These are phyloP conservation scores for Macropodus opercularis DNA, from an alignment of 2,797 vertebrate genomes.

Conservation along the genomic window DNA sequence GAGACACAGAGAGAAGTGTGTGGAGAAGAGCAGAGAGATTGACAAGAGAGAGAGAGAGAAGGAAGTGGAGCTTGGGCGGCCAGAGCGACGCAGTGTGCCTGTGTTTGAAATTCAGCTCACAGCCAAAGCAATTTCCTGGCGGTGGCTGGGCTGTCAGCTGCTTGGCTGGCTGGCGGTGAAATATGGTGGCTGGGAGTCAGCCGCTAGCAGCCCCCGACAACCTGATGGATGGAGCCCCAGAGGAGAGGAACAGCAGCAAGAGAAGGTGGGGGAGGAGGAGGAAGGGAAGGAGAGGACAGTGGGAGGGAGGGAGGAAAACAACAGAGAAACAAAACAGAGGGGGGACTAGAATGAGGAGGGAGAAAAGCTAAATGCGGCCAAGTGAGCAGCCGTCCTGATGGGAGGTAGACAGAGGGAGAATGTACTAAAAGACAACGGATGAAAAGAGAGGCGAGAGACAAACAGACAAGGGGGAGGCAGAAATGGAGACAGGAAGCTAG, in stretches of 20 bases:
- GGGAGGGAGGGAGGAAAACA: constrained; percentile 42
- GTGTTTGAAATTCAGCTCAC: constrained; percentile 98
- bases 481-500: constrained; percentile 61
- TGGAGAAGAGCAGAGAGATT: constrained; percentile 51
- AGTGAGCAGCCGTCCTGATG: constrained; percentile 36
- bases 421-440: constrained; percentile 25
- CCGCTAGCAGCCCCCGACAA: constrained; percentile 95
- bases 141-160: constrained; percentile 96
- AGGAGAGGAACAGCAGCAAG: constrained; percentile 81
- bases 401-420: constrained; percentile 42
- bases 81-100: constrained; percentile 81
- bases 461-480: constrained; percentile 4
- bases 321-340: constrained; percentile 62
- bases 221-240: constrained; percentile 92
- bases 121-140: constrained; percentile 97
- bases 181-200: constrained; percentile 95
- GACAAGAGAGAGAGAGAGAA: constrained; percentile 66
- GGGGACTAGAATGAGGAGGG: constrained; percentile 31
- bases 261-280: constrained; percentile 51
- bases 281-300: constrained; percentile 40
- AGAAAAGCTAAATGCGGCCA: constrained; percentile 56
- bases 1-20: constrained; percentile 50
- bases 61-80: constrained; percentile 75
- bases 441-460: constrained; percentile 19
- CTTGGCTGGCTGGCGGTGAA: constrained; percentile 97